Evolutionary conservation across 2,888 invertebrate genomes (phyloP).

Genomic region (Deilephila porcellus): DNA sequence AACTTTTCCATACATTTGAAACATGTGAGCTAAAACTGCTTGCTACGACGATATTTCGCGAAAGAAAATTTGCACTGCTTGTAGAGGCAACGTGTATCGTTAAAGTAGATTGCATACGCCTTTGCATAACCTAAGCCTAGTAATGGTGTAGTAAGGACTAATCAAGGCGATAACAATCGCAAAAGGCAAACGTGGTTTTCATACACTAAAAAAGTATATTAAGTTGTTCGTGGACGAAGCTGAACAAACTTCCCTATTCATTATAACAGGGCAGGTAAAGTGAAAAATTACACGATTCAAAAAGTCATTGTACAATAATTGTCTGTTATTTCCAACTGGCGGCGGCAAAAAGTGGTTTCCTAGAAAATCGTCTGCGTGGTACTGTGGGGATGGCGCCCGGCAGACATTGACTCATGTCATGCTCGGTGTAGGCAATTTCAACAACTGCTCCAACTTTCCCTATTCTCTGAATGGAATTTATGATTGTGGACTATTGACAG

Average conservation of each 20-base stretch:
- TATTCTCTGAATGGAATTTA: constrained; percentile 25
- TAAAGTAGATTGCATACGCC: constrained; percentile 23
- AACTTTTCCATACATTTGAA: not conserved
- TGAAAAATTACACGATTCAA: constrained; percentile 42
- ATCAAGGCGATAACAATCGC: constrained; percentile 21
- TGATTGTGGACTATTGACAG: constrained; percentile 5
- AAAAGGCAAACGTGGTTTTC: constrained; percentile 9
- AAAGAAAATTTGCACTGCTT: constrained; percentile 16
- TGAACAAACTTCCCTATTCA: constrained; percentile 31
- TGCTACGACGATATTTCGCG: constrained; percentile 3
- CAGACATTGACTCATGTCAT: constrained; percentile 44
- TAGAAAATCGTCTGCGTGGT: constrained; percentile 65
- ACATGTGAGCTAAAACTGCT: not conserved
- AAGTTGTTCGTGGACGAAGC: not conserved
- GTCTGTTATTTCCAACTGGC: constrained; percentile 61
- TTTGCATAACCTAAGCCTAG: constrained; percentile 20
- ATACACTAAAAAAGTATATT: constrained; percentile 2
- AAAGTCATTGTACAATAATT: constrained; percentile 67
- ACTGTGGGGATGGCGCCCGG: constrained; percentile 34
- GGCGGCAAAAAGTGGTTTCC: constrained; percentile 61
- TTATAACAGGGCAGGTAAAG: constrained; percentile 39
- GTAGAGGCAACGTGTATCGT: constrained; percentile 17
- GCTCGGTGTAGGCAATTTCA: constrained; percentile 34
- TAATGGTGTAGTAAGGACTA: constrained; percentile 18
- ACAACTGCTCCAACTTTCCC: constrained; percentile 18